Evolutionary conservation across 2,888 invertebrate species (phyloP), one percentile per base, ranked within the genome.

Genomic region (Eurytoma adleriae): DNA sequence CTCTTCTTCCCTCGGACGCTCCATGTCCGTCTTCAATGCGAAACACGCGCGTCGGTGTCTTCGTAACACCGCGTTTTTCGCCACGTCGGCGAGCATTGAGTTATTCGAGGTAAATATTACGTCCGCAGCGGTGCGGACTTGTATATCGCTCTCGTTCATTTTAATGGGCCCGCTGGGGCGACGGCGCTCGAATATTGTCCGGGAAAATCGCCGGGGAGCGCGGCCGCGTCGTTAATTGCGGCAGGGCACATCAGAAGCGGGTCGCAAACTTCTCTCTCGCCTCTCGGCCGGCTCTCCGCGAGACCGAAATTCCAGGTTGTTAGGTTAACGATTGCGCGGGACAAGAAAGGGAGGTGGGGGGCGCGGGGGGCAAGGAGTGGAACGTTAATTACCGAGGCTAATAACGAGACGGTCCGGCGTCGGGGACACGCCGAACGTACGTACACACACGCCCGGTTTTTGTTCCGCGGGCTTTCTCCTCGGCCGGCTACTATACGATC

Each of bases 351-450:
- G 24, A 59, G 83, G 70, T 30, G 30, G 30, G 30, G 62, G 72
- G 68, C 30, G 74, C 12, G 70, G 57, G 69, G 59, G 54, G 73
- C 24, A 52, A 81, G 82, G 57, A 10, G n/a, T 83, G 83, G 84
- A 78, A 83, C 85, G 86, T 87, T 87, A 87, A 87, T 88, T 87
- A 86, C 85, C 85, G 84, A 70, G 75, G 84, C 84, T 86, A 86
- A 86, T 86, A 86, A 86, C 85, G 85, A 86, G 84, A 84, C 81
- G 80, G 40, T 75, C 69, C 4, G 66, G 54, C 52, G 57, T 57
- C 61, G 52, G 30, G 50, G 24, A 57, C 27, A 69, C 57, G 30
- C 30, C 30, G 4, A 30, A 30, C 30, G 30, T 30, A n/a, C 70
- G 50, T 50, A 27, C 40, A 20, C 59, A 52, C 14, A 30, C 74